Conservation (phyloP, 2,888 invertebrate species). For the Synanthedon formicaeformis region DNA sequence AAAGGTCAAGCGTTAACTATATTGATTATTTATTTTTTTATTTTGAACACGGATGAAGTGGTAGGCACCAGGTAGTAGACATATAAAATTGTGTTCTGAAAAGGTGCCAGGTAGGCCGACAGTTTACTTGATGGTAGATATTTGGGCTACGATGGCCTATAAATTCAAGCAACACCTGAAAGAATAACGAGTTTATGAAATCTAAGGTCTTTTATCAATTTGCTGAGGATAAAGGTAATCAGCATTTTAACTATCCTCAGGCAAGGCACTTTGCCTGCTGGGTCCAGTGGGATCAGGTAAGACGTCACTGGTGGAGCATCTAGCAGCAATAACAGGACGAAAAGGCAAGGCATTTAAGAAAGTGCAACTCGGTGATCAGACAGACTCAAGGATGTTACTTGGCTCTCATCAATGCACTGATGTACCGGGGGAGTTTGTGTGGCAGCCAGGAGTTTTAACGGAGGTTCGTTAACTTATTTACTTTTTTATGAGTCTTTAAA, state of each 20-base stretch:
- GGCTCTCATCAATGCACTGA: conserved; percentile 96
- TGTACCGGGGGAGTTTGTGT: conserved; percentile 96
- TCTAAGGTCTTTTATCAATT: no score
- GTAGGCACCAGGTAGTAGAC: no score
- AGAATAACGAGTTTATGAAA: no score
- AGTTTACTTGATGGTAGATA: no score
- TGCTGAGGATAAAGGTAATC: no score
- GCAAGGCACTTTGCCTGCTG: conserved; percentile 78
- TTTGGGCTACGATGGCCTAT: no score
- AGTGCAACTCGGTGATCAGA: conserved; percentile 96
- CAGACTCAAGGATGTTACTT: conserved; percentile 93
- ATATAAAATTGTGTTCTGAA: no score
- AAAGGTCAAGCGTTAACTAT: no score
- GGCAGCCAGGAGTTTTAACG: conserved; percentile 95
- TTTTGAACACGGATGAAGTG: no score
- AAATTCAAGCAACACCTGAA: no score
- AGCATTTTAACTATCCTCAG: conserved; percentile 17
- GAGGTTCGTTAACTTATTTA: conserved; percentile 58
- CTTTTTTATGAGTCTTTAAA: background rate
- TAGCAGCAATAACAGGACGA: conserved; percentile 84
- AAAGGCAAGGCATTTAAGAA: conserved; percentile 71
- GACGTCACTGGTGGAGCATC: conserved; percentile 87
- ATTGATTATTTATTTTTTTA: no score
- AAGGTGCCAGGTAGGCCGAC: no score
- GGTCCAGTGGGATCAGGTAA: conserved; percentile 97